phyloP scores from a whole-genome alignment of 2,113 vertebrate species.

The Pachyramphus minor region DNA sequence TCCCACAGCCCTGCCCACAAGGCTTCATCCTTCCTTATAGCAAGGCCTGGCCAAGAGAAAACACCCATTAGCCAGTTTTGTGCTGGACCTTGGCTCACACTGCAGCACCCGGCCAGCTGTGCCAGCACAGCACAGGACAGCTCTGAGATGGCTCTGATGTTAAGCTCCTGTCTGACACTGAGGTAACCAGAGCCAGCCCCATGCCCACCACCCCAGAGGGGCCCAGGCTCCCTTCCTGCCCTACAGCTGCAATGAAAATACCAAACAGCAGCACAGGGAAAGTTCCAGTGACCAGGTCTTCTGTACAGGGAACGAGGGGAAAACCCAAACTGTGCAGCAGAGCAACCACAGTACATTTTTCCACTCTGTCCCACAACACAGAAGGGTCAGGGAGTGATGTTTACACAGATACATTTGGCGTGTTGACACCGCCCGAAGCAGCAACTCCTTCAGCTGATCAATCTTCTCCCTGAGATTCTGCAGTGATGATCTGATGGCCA shows the following conservation, averaged over 20 bases:
- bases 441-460: slow-evolving; percentile 82
- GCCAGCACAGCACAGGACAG: background rate
- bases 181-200: background rate
- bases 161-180: background rate
- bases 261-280: background rate
- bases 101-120: background rate
- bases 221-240: background rate
- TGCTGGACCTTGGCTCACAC: background rate
- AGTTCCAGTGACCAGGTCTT: background rate
- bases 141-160: background rate
- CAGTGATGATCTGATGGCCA: slow-evolving; percentile 83
- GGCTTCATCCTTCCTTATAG: background rate
- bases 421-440: slow-evolving; percentile 83
- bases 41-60: background rate
- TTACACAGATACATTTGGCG: slow-evolving; percentile 87
- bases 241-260: background rate
- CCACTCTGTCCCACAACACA: background rate
- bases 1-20: background rate
- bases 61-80: rapidly evolving
- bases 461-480: slow-evolving; percentile 91
- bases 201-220: rapidly evolving
- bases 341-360: background rate
- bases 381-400: background rate
- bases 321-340: rapidly evolving
- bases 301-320: background rate